Evolutionary conservation across 2,797 vertebrate genomes (phyloP), one percentile per base, ranked within the genome.

Genomic region (Meda fulgida): DNA sequence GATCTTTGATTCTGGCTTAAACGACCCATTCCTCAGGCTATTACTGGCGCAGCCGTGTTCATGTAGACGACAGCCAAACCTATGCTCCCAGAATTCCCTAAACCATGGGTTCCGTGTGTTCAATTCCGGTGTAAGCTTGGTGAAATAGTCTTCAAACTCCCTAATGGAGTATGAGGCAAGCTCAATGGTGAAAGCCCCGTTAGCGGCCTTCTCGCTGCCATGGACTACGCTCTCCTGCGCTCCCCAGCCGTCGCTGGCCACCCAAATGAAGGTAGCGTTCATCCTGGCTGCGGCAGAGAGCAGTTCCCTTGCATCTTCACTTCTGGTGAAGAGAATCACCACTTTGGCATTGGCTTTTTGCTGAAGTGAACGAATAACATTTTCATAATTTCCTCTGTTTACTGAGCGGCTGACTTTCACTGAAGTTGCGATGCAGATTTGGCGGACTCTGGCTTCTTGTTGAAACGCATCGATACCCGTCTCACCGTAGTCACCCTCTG

Each of bases 61-160:
- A 5, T 96, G 96, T 80, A 99, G 96, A 90, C 93, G 96, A 89
- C 98, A 99, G 78, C 91, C 94, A 86, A 99, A 99, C 89, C 97
- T 97, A 88, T 99, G 97, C 87, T 99, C 98, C 98, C 98, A 99
- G 89, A 97, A 99, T 89, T 99, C 98, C 5, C 95, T 92, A 90
- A 99, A 99, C 98, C 98, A 99, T 4, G 98, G 98, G 81, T 99
- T 99, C 71, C 98, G 93, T 65, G 96, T 97, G 93, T 99, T 99
- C 83, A 98, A 97, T 92, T 97, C 96, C 0, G 98, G 98, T 43
- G 96, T 93, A 83, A 99, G 94, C 87, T 91, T 89, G 18, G 90
- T 98, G 92, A 99, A 99, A 90, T 99, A 99, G 38, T 96, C 88
- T 10, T 96, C 96, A 60, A 99, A 99, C 75, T 97, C 95, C 13